A percentile compares a stretch with the other conserved stretches of the same genome.
phyloP scores from a whole-genome alignment of 2,113 vertebrate genomes.

The Paramisgurnus dabryanus region DNA sequence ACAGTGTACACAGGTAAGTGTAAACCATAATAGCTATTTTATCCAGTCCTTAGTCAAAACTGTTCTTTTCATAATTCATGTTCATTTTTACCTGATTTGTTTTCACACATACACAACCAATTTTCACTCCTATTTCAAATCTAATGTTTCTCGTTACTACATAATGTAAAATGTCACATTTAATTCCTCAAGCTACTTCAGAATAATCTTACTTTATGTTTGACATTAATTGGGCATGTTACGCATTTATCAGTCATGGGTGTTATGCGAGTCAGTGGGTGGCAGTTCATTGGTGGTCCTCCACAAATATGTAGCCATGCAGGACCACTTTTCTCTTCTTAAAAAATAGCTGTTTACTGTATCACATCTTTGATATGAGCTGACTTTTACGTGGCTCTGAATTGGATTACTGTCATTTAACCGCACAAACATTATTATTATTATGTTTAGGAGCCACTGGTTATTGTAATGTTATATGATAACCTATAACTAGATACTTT shows the following conservation, averaged over 20 bases:
- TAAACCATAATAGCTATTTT: too few relatives aligned
- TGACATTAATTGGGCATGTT: constrained; percentile 2
- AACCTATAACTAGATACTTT: too few relatives aligned
- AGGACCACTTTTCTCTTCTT: not conserved
- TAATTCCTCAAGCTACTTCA: too few relatives aligned
- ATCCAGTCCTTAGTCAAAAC: too few relatives aligned
- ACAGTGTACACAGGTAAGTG: too few relatives aligned
- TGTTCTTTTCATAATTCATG: too few relatives aligned
- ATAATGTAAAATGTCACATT: too few relatives aligned
- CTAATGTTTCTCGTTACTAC: too few relatives aligned
- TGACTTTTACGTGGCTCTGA: not conserved
- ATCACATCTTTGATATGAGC: not conserved
- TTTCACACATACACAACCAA: too few relatives aligned
- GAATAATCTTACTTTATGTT: too few relatives aligned
- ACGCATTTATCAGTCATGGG: not conserved
- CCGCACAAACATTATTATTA: not conserved
- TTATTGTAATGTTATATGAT: not conserved
- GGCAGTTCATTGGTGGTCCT: constrained; percentile 31
- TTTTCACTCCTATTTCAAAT: too few relatives aligned
- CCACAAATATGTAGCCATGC: constrained; percentile 2
- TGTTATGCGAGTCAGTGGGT: constrained; percentile 17
- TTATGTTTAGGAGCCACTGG: not conserved
- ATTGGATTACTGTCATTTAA: not conserved
- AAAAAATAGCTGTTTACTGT: not conserved
- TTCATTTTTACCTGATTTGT: too few relatives aligned